Base-by-base conservation (phyloP, 2,113 vertebrate species). In the Meriones unguiculatus region DNA sequence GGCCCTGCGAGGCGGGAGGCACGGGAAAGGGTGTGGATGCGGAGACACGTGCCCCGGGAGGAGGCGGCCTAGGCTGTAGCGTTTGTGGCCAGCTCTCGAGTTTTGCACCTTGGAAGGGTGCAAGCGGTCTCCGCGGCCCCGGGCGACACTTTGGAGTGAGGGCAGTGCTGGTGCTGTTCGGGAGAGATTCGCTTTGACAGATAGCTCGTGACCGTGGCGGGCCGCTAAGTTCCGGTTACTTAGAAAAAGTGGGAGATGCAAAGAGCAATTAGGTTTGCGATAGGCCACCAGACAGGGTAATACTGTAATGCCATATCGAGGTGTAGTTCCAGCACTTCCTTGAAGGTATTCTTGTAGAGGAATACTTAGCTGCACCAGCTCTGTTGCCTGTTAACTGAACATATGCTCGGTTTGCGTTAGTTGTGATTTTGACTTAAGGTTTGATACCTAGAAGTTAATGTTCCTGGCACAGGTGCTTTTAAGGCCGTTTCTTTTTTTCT, bases 401-500 rank as follows among this genome's bases (percentile, higher is more conserved):
- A 50, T 54, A 59, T 41, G 17, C 81, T 46, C 35, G 10, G 0
- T 87, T 52, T 57, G 54, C 22, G 73, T 85, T 87, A 5, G 50
- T 9, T 15, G 84, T 78, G 73, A 32, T n/a, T 88, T 70, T 78
- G 50, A 77, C 46, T 41, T 28, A 57, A 46, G 87, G 41, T 52
- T 93, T 54, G 76, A 67, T 87, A 57, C 24, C 91, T 25, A 2
- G 77, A 95, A 95, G 38, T 57, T 50, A 85, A 13, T 72, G 32
- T 88, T 59, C 46, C 38, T 25, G 64, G 32, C 78, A 65, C 65
- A 82, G 92, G 50, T 87, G n/a, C 90, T 96, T 94, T 88, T 78
- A 94, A 96, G 93, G 84, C 69, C 28, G 96, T 96, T 95, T 41
- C 88, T 25, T 94, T 88, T 93, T 89, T 32, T 15, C 32, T 98